These are phyloP conservation scores for Catalaphyllia jardinei DNA, from an alignment of 64 coral and sea anemone genomes.

Conservation along the genomic window DNA sequence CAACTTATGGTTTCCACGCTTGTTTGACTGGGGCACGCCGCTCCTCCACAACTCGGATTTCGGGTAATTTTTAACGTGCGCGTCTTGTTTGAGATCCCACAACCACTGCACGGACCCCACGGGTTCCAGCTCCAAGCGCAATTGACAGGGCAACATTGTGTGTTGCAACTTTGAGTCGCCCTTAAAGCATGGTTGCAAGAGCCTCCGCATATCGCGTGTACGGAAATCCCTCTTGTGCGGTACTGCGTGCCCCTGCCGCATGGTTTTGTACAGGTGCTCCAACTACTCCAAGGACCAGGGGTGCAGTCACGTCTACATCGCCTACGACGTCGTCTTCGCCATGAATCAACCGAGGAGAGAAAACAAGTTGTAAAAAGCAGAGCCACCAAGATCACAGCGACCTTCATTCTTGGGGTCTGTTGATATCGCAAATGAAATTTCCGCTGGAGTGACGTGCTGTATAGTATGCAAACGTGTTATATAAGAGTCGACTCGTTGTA, in stretches of 20 bases:
- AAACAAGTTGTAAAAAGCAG: neutral
- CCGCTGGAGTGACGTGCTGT: neutral
- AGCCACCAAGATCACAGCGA: neutral
- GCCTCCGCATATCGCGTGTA: constrained; percentile 22
- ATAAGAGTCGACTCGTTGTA: too few species aligned
- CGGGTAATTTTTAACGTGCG: constrained; percentile 6
- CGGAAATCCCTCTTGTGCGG: constrained; percentile 17
- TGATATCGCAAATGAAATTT: neutral
- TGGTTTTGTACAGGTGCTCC: constrained; percentile 22
- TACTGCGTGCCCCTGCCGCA: constrained; percentile 11
- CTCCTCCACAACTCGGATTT: constrained; percentile 16
- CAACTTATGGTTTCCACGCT: constrained; percentile 9
- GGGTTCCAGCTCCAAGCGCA: constrained; percentile 29
- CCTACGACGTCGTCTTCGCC: constrained; percentile 9
- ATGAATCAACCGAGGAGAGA: neutral
- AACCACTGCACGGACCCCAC: constrained; percentile 55
- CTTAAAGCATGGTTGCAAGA: neutral
- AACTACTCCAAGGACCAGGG: constrained; percentile 33
- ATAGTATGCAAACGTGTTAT: too few species aligned
- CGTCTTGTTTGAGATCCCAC: constrained; percentile 28
- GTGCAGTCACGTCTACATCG: constrained; percentile 28
- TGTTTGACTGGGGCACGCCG: constrained; percentile 38
- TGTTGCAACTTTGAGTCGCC: constrained; percentile 8
- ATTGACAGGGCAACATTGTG: constrained; percentile 37
- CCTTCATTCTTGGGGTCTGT: neutral